Conservation (phyloP, 2,888 invertebrate species). For the Cheilosia urbana region DNA sequence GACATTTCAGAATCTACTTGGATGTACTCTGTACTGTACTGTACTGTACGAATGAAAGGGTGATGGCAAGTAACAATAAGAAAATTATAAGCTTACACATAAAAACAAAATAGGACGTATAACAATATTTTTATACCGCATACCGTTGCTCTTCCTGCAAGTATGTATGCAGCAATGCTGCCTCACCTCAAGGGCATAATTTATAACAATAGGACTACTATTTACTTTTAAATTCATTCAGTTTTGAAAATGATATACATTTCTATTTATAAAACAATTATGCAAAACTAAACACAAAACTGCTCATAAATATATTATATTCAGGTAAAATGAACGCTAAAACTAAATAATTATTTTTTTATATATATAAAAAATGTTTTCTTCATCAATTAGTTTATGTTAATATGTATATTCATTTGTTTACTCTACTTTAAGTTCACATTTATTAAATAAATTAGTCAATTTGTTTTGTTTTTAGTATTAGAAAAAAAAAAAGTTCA, state of each 20-base stretch:
- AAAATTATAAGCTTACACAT: background rate
- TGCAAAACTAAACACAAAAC: slow-evolving; percentile 55
- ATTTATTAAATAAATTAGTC: slow-evolving; percentile 75
- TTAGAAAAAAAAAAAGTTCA: slow-evolving; percentile 78
- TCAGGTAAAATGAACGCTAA: slow-evolving; percentile 70
- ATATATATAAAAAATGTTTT: slow-evolving; percentile 60
- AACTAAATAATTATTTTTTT: slow-evolving; percentile 55
- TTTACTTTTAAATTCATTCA: slow-evolving; percentile 39
- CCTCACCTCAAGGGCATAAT: slow-evolving; percentile 43
- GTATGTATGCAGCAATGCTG: slow-evolving; percentile 46
- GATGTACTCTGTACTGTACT: too few relatives aligned
- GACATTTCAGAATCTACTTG: too few relatives aligned
- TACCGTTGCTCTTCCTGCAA: slow-evolving; percentile 4
- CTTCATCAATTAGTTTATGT: slow-evolving; percentile 66
- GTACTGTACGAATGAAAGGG: too few relatives aligned
- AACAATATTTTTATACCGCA: slow-evolving; percentile 1
- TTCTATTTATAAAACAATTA: slow-evolving; percentile 56
- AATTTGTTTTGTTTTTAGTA: slow-evolving; percentile 75
- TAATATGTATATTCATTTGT: slow-evolving; percentile 73
- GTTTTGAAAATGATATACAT: slow-evolving; percentile 35
- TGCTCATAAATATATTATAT: slow-evolving; percentile 61
- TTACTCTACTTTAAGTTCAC: slow-evolving; percentile 70
- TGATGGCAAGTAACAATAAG: background rate
- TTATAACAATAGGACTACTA: slow-evolving; percentile 66
- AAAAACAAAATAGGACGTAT: background rate